Percentiles rank a stretch among this genome's conserved stretches.
These are phyloP conservation scores for Seriola quinqueradiata DNA, from an alignment of 2,113 vertebrate genomes.

Conservation along the genomic window DNA sequence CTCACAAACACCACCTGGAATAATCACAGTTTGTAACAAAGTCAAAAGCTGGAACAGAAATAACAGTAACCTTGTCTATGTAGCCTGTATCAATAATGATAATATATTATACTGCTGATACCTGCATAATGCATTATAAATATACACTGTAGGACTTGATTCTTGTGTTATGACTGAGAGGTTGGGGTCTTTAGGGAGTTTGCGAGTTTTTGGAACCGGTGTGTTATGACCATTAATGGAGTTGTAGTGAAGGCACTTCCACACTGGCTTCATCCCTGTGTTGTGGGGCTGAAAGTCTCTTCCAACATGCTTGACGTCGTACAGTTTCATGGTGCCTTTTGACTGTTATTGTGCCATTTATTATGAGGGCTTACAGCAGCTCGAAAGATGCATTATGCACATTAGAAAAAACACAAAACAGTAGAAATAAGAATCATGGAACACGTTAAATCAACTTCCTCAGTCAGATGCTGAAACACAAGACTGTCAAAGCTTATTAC, in stretches of 20 bases:
- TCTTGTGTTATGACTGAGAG: background rate
- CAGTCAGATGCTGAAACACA: background rate
- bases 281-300: background rate
- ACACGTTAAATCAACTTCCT: background rate
- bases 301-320: background rate
- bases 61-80: background rate
- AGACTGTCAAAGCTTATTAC: background rate
- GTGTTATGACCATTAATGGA: background rate
- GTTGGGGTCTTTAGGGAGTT: background rate
- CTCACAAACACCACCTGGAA: slow-evolving; percentile 1
- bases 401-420: background rate
- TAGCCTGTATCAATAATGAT: background rate
- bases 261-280: background rate
- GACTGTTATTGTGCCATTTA: background rate
- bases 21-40: background rate
- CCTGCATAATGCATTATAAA: background rate
- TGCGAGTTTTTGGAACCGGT: background rate
- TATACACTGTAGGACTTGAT: background rate
- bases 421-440: background rate
- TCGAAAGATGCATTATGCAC: background rate
- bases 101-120: background rate
- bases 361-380: background rate
- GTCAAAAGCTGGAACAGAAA: background rate
- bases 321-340: background rate
- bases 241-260: background rate